These are phyloP conservation scores for Yasuhikotakia modesta DNA, from an alignment of 2,797 vertebrate genomes.

Conservation along the genomic window DNA sequence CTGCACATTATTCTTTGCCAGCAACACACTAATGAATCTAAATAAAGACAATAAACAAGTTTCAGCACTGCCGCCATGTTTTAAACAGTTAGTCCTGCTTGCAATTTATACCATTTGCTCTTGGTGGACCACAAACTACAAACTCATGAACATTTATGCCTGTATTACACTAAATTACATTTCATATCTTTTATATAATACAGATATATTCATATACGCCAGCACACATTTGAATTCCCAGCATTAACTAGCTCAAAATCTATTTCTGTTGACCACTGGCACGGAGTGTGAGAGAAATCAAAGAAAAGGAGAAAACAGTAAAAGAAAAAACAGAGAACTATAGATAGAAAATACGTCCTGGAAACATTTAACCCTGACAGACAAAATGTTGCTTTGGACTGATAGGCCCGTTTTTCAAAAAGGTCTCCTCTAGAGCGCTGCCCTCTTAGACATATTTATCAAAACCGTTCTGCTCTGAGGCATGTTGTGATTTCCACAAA, in stretches of 20 bases:
- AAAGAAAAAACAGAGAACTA: neutral
- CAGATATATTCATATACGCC: too few species aligned
- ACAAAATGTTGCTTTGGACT: constrained; percentile 38
- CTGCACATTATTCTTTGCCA: neutral
- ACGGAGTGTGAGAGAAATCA: neutral
- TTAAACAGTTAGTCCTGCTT: neutral
- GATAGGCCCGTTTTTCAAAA: constrained; percentile 31
- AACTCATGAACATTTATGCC: neutral
- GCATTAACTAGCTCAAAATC: neutral
- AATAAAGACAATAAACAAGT: neutral
- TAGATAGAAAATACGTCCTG: neutral
- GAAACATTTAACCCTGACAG: constrained; percentile 22
- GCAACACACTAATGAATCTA: neutral
- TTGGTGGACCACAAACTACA: constrained; percentile 2
- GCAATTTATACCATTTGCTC: neutral
- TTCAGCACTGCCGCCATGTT: neutral
- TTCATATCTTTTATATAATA: too few species aligned
- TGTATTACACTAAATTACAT: too few species aligned
- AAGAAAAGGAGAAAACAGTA: neutral
- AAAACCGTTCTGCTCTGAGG: constrained; percentile 49
- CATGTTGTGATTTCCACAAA: constrained; percentile 50
- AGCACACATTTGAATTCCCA: neutral
- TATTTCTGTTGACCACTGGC: neutral
- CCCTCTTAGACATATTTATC: constrained; percentile 45
- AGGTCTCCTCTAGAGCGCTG: constrained; percentile 21